A percentile compares a stretch with the other conserved stretches of the same genome.
These are phyloP conservation scores for Platysteira castanea DNA, from an alignment of 2,113 vertebrate genomes.

Conservation along the genomic window DNA sequence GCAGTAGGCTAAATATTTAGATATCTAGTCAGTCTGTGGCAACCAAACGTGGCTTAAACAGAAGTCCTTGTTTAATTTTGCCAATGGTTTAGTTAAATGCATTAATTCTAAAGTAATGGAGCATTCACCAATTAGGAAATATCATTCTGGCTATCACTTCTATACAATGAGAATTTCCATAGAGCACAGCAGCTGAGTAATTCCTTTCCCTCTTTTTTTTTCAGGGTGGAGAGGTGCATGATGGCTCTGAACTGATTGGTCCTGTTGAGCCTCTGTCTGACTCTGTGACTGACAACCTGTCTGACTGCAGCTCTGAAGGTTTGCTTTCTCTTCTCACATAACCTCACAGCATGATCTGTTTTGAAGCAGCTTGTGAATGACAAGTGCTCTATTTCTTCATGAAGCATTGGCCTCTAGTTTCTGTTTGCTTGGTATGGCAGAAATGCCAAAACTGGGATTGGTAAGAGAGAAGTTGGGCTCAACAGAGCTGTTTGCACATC, in stretches of 20 bases:
- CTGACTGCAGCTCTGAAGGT: constrained; percentile 94
- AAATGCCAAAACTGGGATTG: neutral
- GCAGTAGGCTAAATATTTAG: neutral
- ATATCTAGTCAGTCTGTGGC: neutral
- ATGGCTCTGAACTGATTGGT: constrained; percentile 95
- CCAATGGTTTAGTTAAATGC: neutral
- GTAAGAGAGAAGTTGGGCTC: neutral
- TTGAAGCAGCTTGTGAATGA: neutral
- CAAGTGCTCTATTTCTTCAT: neutral
- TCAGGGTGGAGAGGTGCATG: constrained; percentile 92
- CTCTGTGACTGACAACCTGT: constrained; percentile 82
- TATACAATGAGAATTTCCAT: neutral
- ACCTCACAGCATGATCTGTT: neutral
- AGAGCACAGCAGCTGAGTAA: neutral
- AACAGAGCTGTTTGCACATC: neutral
- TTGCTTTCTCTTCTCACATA: constrained; percentile 1
- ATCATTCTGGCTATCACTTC: neutral
- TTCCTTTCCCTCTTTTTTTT: constrained; percentile 9
- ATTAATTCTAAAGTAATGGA: neutral
- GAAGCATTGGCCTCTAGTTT: neutral
- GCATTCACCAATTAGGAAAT: neutral
- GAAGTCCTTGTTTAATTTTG: neutral
- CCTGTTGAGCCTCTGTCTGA: constrained; percentile 85
- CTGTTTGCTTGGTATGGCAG: neutral
- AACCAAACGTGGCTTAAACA: neutral